Base-by-base conservation (phyloP, 1,140 invertebrate species). In the Heliconius hewitsoni region DNA sequence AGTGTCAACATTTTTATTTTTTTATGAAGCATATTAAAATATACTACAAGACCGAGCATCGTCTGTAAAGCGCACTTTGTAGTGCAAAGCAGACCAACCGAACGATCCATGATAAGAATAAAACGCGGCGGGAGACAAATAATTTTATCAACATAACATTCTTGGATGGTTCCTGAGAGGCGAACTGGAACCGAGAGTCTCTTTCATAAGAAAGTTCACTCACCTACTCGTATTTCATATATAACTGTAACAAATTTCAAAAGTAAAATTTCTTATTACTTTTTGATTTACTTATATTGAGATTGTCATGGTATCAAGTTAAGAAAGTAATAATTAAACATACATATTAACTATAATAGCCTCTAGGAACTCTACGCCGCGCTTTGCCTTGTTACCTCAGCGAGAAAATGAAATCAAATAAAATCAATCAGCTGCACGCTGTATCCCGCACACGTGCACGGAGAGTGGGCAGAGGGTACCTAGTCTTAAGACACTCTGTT, bases 31-130 rank as follows among this genome's bases (percentile, higher is more conserved):
- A n/a, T 9, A 60, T 23, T 60, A 60, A 60, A 60, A 60, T 60
- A 3, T 60, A 60, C 1, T 23, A n/a, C 57, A 86, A 85, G 86
- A 84, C 86, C 83, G 70, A 81, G 72, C 76, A 79, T 79, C 81
- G 83, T 82, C 80, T 81, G 77, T 77, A 75, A 78, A 74, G 79
- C 79, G 78, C 77, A 75, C 83, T 88, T 88, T 86, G 84, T 86
- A 81, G 84, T 83, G 81, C 83, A 86, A 86, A 86, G 80, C 84
- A 87, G 82, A 86, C 84, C 83, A 83, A 81, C 83, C 80, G 81
- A 82, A 85, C 83, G 86, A 79, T 82, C 76, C 79, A 52, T 82
- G 84, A 89, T 89, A 89, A 87, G 85, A 83, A 86, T 86, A 86
- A 85, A 87, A 85, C 81, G 80, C 66, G 82, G 75, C 80, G 82